These are phyloP conservation scores for Phoxinus phoxinus DNA, from an alignment of 2,113 vertebrate genomes.

Conservation along the genomic window DNA sequence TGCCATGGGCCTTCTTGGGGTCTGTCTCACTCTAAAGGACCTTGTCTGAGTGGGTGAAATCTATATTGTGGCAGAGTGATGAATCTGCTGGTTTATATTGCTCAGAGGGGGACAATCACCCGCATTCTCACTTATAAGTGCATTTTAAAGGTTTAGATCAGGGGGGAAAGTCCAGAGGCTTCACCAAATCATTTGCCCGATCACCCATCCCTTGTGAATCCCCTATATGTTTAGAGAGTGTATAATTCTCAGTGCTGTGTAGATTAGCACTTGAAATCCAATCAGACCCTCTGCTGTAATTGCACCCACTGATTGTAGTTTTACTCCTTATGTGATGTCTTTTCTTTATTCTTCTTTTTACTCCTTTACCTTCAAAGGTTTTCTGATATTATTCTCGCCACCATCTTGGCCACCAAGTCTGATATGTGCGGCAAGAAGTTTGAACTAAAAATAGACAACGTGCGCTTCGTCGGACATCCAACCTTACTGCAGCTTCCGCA, in stretches of 20 bases:
- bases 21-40: constrained; percentile 23
- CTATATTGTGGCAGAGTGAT: constrained; percentile 70
- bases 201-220: constrained; percentile 7
- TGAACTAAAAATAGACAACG: constrained; percentile 98
- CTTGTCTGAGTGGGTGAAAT: constrained; percentile 44
- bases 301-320: neutral
- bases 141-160: constrained; percentile 51
- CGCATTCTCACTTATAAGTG: constrained; percentile 57
- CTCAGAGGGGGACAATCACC: constrained; percentile 41
- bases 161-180: constrained; percentile 51
- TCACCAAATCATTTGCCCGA: constrained; percentile 58
- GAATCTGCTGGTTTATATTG: no score
- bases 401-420: constrained; percentile 97
- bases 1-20: constrained; percentile 12
- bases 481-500: constrained; percentile 91
- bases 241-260: constrained; percentile 6
- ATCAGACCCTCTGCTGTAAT: constrained; percentile 3
- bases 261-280: constrained; percentile 37
- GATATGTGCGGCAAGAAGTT: constrained; percentile 99
- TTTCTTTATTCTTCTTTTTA: constrained; percentile 35
- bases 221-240: neutral
- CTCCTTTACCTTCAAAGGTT: constrained; percentile 79
- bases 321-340: neutral
- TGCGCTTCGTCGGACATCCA: constrained; percentile 96
- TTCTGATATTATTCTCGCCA: constrained; percentile 95